Evolutionary conservation across 2,113 vertebrate genomes (phyloP), one percentile per base, ranked within the genome.

Genomic region (Cephalopterus ornatus): DNA sequence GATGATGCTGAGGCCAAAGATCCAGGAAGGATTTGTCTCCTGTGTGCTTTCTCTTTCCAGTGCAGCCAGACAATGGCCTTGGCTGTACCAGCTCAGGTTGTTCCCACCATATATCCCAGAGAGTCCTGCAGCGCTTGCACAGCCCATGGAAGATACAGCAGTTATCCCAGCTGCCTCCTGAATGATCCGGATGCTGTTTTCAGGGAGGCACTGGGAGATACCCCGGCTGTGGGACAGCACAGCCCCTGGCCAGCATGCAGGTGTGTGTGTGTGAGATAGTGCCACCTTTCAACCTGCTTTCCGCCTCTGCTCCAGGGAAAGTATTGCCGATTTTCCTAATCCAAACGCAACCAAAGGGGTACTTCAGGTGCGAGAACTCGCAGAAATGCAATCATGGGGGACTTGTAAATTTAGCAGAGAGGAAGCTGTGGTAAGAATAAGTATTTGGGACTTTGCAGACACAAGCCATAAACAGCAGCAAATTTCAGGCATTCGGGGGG

Each of bases 61-160:
- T 17, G 24, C 0, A 1, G 67, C 30, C 49, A 65, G 33, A 65
- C 22, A n/a, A 42, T 0, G 1, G 21, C 30, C 10, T 81, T 59
- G 76, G 44, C 70, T 59, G 26, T 44, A 50, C 35, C 3, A 1
- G 14, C 33, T 26, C 52, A 62, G 32, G 63, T 1, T 74, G 55
- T 35, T 85, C 61, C 28, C 46, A 26, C n/a, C 27, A 9, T 6
- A 14, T 21, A 67, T 7, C 9, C 32, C 9, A 15, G 58, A 37
- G 28, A 71, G 26, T 23, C 41, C 21, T 39, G 30, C 37, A 62
- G 55, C 35, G 6, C 26, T 41, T 47, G 21, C 1, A 1, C 20
- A 55, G 71, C 52, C 32, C 56, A 46, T 0, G 1, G 30, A 67
- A 56, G 33, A 12, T 47, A 21, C 1, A 32, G 9, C 14, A 46